Conservation (phyloP, 2,888 invertebrate species). For the Lordiphosa andalusiaca region DNA sequence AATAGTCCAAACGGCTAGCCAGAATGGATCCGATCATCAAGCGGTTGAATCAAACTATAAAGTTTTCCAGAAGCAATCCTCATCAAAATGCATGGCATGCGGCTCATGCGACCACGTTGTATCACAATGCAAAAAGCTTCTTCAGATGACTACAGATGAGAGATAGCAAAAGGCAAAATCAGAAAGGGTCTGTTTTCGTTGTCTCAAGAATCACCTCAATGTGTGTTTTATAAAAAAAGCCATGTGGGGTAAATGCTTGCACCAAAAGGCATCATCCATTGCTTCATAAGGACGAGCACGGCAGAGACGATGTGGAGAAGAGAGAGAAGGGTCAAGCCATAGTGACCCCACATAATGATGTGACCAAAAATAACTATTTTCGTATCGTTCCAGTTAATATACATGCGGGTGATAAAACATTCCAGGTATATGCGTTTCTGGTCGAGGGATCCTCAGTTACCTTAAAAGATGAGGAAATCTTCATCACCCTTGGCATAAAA, state of each 20-base stretch:
- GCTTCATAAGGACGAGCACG: neutral
- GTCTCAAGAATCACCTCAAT: slow-evolving; percentile 1
- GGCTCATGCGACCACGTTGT: neutral
- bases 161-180: neutral
- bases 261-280: neutral
- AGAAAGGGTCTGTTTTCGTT: neutral
- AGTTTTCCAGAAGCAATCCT: neutral
- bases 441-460: too few species aligned
- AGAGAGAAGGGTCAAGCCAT: neutral
- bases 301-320: neutral
- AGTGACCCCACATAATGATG: neutral
- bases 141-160: neutral
- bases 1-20: too few species aligned
- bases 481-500: too few species aligned
- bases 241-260: neutral
- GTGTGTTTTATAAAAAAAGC: neutral
- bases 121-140: neutral
- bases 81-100: neutral
- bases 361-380: too few species aligned
- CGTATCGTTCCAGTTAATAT: too few species aligned
- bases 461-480: too few species aligned
- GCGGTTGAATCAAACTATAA: too few species aligned
- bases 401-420: too few species aligned
- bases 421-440: too few species aligned
- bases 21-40: too few species aligned